Evolutionary conservation across 2,888 invertebrate species (phyloP), one percentile per base, ranked within the genome.

Genomic region (Muschampia plurimacula): DNA sequence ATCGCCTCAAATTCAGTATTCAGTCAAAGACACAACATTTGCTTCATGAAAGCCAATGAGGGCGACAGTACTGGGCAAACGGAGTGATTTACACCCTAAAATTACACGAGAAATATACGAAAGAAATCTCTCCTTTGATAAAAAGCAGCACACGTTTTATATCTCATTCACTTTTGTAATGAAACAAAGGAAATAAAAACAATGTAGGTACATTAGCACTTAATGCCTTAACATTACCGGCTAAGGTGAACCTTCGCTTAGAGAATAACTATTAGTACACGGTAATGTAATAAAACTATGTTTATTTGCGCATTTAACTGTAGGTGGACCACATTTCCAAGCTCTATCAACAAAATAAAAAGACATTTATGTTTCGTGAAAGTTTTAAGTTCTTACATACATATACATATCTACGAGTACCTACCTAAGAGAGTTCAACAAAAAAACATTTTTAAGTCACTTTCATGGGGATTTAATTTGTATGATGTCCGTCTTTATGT

Each of bases 251-350:
- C 63, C 63, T 22, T 63, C 15, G 15, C 44, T 15, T 62, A 63
- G 63, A 44, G 41, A 63, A 63, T 63, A 63, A 67, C 57, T 57
- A 67, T 67, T 67, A 67, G 55, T 52, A 67, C 41, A 39, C 8
- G 39, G 28, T 41, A 67, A 44, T 44, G 67, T 67, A 28, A 67
- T 67, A 44, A 67, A 22, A 22, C 41, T 57, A 57, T 55, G 44
- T 67, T 44, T 67, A 57, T 67, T 57, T 57, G 41, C 55, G 41
- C 57, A 55, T 67, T 67, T 44, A 57, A 67, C 55, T 41, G 41
- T 46, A 57, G 36, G 36, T 57, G 28, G 28, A 28, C 1, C 1
- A 57, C 57, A 57, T 57, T 55, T 28, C 4, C 4, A 10, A 28
- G 55, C 22, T 28, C 6, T 55, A 28, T 28, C 10, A 15, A 22